Percentiles rank a stretch among this genome's conserved stretches.
These are phyloP conservation scores for Lingula anatina DNA, from an alignment of 2,888 invertebrate genomes.

Conservation along the genomic window DNA sequence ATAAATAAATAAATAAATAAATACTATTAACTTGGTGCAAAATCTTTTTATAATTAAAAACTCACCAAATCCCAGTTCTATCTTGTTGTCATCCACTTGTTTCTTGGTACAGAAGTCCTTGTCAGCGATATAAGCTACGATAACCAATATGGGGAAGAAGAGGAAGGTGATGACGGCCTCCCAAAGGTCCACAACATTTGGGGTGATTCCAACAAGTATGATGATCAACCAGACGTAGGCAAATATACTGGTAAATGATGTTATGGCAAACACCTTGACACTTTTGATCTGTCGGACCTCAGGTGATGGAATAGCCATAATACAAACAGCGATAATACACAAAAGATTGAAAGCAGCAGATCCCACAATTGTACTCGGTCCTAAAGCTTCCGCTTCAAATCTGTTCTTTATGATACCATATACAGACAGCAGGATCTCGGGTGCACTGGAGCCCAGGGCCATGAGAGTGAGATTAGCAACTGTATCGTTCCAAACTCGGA, in stretches of 20 bases:
- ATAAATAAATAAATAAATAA: too few species aligned
- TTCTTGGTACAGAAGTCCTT: constrained; percentile 38
- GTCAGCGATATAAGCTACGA: constrained; percentile 58
- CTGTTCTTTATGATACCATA: constrained; percentile 55
- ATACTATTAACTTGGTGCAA: too few species aligned
- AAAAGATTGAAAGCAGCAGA: constrained; percentile 61
- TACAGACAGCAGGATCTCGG: constrained; percentile 58
- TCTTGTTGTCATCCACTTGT: constrained; percentile 26
- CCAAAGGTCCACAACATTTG: constrained; percentile 57
- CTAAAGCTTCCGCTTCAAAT: constrained; percentile 54
- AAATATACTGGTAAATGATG: constrained; percentile 53
- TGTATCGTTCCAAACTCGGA: constrained; percentile 58
- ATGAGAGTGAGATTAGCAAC: constrained; percentile 60
- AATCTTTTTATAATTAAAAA: neutral
- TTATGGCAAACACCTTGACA: constrained; percentile 54
- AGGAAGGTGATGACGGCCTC: constrained; percentile 59
- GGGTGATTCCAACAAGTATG: constrained; percentile 53
- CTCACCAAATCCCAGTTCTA: constrained; percentile 36
- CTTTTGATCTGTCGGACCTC: constrained; percentile 52
- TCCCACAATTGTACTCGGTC: constrained; percentile 60
- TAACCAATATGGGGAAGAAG: constrained; percentile 58
- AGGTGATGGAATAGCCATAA: constrained; percentile 53
- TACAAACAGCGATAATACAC: constrained; percentile 58
- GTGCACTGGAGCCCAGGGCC: constrained; percentile 59
- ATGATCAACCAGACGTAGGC: constrained; percentile 62